Conservation (phyloP, 2,797 vertebrate genomes). For the Xenopus petersii region DNA sequence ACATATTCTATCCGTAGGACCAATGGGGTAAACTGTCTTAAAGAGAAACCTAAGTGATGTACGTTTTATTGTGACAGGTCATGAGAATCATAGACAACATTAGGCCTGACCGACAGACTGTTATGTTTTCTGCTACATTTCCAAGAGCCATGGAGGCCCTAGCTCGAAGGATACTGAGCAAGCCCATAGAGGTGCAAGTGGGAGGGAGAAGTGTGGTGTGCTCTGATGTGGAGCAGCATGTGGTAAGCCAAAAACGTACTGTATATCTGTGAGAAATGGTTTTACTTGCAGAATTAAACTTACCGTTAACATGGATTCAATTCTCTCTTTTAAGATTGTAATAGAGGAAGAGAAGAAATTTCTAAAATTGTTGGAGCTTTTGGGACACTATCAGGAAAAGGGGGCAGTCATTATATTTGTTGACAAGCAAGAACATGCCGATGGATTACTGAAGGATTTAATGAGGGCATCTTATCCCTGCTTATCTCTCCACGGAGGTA, state of each 20-base stretch:
- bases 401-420: slow-evolving; percentile 97
- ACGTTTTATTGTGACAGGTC: slow-evolving; percentile 68
- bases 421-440: slow-evolving; percentile 97
- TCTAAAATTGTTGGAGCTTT: slow-evolving; percentile 90
- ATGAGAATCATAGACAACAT: slow-evolving; percentile 98
- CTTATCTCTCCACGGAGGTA: slow-evolving; percentile 97
- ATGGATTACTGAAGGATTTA: slow-evolving; percentile 88
- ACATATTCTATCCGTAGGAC: too few species aligned
- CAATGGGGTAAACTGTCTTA: too few species aligned
- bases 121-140: slow-evolving; percentile 98
- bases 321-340: slow-evolving; percentile 73
- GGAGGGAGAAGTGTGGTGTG: slow-evolving; percentile 96
- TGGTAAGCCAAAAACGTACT: slow-evolving; percentile 68
- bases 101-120: slow-evolving; percentile 93
- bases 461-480: slow-evolving; percentile 98
- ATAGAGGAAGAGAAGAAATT: slow-evolving; percentile 97
- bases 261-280: too few species aligned
- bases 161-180: slow-evolving; percentile 88
- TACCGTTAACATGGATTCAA: too few species aligned
- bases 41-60: not conserved
- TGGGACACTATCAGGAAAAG: slow-evolving; percentile 96
- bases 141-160: slow-evolving; percentile 97
- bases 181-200: slow-evolving; percentile 94
- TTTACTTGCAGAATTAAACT: too few species aligned
- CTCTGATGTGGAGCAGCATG: slow-evolving; percentile 94